Conservation (phyloP, 2,888 invertebrate genomes). For the Phorcus lineatus region DNA sequence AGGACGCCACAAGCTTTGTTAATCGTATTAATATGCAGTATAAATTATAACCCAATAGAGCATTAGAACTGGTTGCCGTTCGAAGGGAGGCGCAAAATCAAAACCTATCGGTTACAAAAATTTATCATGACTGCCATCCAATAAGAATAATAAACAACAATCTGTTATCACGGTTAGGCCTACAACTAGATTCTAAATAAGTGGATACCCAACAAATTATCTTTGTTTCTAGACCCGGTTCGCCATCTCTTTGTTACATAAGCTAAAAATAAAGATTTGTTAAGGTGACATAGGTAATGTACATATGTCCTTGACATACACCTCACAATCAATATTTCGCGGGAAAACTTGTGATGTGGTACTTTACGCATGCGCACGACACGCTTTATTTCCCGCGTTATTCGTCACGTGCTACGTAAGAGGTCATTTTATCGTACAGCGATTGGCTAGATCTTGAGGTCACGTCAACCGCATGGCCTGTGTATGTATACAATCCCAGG, state of each 20-base stretch:
- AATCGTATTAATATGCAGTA: no score
- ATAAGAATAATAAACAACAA: no score
- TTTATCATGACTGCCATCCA: no score
- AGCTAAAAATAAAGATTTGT: not conserved
- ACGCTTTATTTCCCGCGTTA: conserved; percentile 47
- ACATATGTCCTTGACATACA: conserved; percentile 10
- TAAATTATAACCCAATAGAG: no score
- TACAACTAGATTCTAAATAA: no score
- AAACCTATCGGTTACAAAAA: no score
- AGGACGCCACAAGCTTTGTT: no score
- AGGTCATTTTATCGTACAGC: not conserved
- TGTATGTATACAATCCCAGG: conserved; percentile 15
- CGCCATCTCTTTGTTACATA: not conserved
- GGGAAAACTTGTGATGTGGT: not conserved
- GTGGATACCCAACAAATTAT: not conserved
- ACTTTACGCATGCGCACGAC: not conserved
- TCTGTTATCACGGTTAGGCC: no score
- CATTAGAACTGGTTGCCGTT: no score
- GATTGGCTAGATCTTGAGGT: conserved; percentile 29
- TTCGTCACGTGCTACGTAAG: conserved; percentile 43
- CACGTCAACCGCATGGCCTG: conserved; percentile 1
- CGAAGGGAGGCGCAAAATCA: no score
- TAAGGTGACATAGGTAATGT: not conserved
- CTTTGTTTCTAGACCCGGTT: not conserved
- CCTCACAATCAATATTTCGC: not conserved